Evolutionary conservation across 1,140 invertebrate genomes (phyloP).

Genomic region (Euura saliciscinereae): DNA sequence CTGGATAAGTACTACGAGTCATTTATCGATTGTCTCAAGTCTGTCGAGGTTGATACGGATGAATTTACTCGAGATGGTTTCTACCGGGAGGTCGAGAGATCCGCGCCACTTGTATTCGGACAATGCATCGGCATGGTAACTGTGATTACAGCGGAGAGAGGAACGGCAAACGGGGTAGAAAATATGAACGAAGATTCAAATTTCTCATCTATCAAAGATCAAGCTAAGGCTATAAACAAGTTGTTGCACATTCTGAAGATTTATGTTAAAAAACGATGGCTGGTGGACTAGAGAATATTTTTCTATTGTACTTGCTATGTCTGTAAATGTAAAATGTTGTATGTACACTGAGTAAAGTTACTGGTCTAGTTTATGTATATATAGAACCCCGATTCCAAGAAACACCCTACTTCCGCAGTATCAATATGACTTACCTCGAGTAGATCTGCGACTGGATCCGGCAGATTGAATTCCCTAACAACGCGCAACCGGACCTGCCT

Average conservation of each 20-base stretch:
- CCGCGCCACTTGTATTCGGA: constrained; percentile 42
- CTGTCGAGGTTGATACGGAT: constrained; percentile 35
- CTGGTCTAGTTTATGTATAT: not conserved
- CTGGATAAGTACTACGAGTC: constrained; percentile 61
- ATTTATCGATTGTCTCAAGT: constrained; percentile 54
- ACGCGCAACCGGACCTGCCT: constrained; percentile 84
- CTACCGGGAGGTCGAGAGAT: constrained; percentile 39
- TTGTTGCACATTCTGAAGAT: constrained; percentile 40
- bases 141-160: constrained; percentile 51
- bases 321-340: not conserved
- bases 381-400: no score
- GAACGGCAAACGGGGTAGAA: constrained; percentile 36
- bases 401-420: no score
- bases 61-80: constrained; percentile 42
- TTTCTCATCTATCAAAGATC: constrained; percentile 36
- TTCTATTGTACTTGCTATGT: not conserved
- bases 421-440: constrained; percentile 64
- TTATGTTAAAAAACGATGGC: constrained; percentile 46
- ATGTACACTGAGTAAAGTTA: not conserved
- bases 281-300: constrained; percentile 15
- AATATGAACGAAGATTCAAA: constrained; percentile 35
- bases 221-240: constrained; percentile 46
- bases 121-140: constrained; percentile 56
- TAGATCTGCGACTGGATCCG: constrained; percentile 88
- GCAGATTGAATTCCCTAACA: constrained; percentile 92